Base-by-base conservation (phyloP, 2,113 vertebrate species). In the Caloenas nicobarica region DNA sequence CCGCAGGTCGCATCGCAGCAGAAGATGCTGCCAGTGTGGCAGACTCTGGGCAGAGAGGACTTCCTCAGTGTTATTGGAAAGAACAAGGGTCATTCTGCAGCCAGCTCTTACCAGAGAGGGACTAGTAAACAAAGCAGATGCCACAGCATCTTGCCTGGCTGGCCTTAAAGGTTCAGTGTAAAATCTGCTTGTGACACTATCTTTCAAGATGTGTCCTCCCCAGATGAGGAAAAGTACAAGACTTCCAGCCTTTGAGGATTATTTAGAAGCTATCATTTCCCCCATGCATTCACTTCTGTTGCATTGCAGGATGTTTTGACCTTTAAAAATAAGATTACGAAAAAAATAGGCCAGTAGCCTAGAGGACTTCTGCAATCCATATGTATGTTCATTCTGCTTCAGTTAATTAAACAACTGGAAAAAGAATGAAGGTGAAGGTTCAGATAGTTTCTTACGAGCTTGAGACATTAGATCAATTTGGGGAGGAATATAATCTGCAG, bases 271-370 rank as follows among this genome's bases (percentile, higher is more conserved):
- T 83, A 82, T 91, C 29, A 40, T 93, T 86, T 73, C 25, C 29
- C 36, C 8, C 11, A 42, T 34, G 66, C 13, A 29, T 81, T 78
- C 51, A 58, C 10, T 19, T 78, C 57, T 89, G 54, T 77, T 76
- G 22, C 31, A 40, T 10, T 69, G 61, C 25, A 80, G 18, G 9
- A 70, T 86, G 66, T 46, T 76, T 66, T 93, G 64, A 91, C 72
- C 34, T 90, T 74, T 92, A 89, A 89, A 95, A 91, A 77, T 40
- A 70, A 83, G 50, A 89, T 74, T 51, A 17, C 40, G 38, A 73
- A 92, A 71, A 56, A 26, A 72, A 74, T 33, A 89, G 61, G 31
- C 42, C 36, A 58, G 51, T 77, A 90, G 58, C 81, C 81, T 82
- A 21, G 29, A 93, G 89, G 77, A 60, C 36, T 93, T 71, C 26